phyloP scores from a whole-genome alignment of 2,113 vertebrate genomes.

The Scatophagus argus region DNA sequence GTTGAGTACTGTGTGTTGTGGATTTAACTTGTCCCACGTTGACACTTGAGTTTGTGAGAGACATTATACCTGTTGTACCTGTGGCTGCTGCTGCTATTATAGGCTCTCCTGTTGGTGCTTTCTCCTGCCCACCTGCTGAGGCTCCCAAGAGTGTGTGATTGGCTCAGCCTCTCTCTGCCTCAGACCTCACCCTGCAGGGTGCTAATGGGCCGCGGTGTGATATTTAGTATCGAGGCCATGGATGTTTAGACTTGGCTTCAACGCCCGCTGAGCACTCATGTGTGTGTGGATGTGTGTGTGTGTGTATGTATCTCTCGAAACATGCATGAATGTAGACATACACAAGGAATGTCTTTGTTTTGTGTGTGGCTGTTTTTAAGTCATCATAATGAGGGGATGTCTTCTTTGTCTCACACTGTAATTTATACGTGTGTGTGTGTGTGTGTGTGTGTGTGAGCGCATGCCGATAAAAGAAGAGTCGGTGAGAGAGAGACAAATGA shows the following conservation, averaged over 20 bases:
- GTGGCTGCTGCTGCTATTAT: conserved; percentile 34
- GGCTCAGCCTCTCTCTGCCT: conserved; percentile 61
- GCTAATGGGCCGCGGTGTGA: conserved; percentile 74
- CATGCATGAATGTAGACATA: background rate
- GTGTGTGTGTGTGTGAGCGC: background rate
- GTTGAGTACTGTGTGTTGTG: conserved; percentile 9
- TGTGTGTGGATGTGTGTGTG: conserved; percentile 5
- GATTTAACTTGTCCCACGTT: conserved; percentile 14
- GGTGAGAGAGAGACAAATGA: conserved; percentile 51
- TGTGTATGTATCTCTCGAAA: conserved; percentile 8
- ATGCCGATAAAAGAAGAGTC: conserved; percentile 10
- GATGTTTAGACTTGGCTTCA: conserved; percentile 67
- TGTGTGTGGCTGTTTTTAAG: background rate
- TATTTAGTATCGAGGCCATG: conserved; percentile 68
- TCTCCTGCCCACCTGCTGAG: conserved; percentile 58
- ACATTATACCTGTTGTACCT: conserved; percentile 35
- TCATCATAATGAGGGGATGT: background rate
- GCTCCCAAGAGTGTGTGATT: conserved; percentile 65
- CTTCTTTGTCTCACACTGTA: background rate
- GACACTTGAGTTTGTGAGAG: conserved; percentile 33
- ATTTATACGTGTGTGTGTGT: background rate
- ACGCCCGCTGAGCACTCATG: conserved; percentile 56
- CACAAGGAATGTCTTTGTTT: background rate
- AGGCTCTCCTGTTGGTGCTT: conserved; percentile 31
- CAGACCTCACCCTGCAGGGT: conserved; percentile 65